phyloP scores from a whole-genome alignment of 2,797 vertebrate species.

The Atherinosoma microstoma region DNA sequence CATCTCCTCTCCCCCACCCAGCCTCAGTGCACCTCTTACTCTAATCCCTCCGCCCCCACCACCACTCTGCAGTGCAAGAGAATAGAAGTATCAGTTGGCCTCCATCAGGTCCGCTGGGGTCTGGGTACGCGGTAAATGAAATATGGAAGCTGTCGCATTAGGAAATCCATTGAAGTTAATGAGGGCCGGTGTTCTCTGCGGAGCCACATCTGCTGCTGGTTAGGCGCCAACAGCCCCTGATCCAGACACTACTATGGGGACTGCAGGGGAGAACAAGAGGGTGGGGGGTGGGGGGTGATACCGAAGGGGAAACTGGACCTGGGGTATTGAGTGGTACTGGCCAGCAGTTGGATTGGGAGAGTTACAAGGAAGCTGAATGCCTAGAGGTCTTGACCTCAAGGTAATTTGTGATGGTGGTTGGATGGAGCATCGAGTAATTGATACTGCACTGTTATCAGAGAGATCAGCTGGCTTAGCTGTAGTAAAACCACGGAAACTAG shows the following conservation, averaged over 20 bases:
- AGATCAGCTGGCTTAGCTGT: constrained; percentile 73
- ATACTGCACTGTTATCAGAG: constrained; percentile 68
- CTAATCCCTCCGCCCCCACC: constrained; percentile 30
- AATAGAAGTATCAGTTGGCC: constrained; percentile 81
- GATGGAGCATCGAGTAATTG: constrained; percentile 68
- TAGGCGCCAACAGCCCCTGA: constrained; percentile 80
- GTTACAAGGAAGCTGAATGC: constrained; percentile 57
- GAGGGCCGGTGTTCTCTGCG: constrained; percentile 76
- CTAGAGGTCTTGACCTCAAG: constrained; percentile 69
- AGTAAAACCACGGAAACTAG: constrained; percentile 65
- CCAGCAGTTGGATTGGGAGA: constrained; percentile 64
- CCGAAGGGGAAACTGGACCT: constrained; percentile 76
- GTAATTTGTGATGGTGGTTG: constrained; percentile 67
- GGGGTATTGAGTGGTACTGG: constrained; percentile 77
- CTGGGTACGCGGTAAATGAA: constrained; percentile 83
- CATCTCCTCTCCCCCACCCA: constrained; percentile 21
- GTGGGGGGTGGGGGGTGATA: constrained; percentile 51
- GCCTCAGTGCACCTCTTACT: constrained; percentile 18
- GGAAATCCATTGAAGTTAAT: constrained; percentile 87
- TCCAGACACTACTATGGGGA: constrained; percentile 72
- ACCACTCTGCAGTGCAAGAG: constrained; percentile 37
- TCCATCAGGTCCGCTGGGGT: constrained; percentile 77
- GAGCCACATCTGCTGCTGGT: constrained; percentile 88
- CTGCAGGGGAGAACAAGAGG: constrained; percentile 42
- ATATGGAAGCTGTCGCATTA: constrained; percentile 83